A percentile compares a stretch with the other conserved stretches of the same genome.
These are phyloP conservation scores for Tortricodes alternella DNA, from an alignment of 2,888 invertebrate species.

Conservation along the genomic window DNA sequence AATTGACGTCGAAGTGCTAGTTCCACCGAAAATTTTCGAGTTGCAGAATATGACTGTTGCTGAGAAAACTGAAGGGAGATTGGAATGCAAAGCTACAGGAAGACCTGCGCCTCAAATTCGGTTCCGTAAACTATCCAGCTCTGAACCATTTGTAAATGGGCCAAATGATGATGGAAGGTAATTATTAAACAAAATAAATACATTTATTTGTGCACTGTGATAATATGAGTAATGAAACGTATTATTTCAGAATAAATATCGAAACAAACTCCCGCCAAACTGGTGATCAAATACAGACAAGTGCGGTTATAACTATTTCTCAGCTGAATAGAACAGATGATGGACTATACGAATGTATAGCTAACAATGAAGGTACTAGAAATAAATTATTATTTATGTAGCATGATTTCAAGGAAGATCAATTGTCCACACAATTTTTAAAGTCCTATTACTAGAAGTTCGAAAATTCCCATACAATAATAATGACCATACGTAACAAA, in stretches of 20 bases:
- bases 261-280: constrained; percentile 77
- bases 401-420: neutral
- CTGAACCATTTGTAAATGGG: constrained; percentile 85
- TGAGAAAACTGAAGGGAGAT: constrained; percentile 83
- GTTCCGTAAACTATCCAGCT: constrained; percentile 89
- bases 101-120: constrained; percentile 90
- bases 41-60: constrained; percentile 87
- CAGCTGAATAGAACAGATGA: constrained; percentile 88
- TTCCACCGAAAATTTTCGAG: constrained; percentile 91
- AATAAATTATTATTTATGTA: neutral
- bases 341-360: constrained; percentile 94
- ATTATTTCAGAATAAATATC: constrained; percentile 80
- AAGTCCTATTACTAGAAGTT: no score
- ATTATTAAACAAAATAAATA: constrained; percentile 5
- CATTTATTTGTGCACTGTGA: neutral
- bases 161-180: constrained; percentile 84
- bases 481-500: no score
- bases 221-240: neutral
- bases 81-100: constrained; percentile 91
- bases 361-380: constrained; percentile 87
- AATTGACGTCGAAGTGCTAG: constrained; percentile 87
- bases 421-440: no score
- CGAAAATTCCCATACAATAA: no score
- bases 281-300: constrained; percentile 76
- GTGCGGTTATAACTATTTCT: constrained; percentile 86